These are phyloP conservation scores for Oostethus manadensis DNA, from an alignment of 2,113 vertebrate species.

Conservation along the genomic window DNA sequence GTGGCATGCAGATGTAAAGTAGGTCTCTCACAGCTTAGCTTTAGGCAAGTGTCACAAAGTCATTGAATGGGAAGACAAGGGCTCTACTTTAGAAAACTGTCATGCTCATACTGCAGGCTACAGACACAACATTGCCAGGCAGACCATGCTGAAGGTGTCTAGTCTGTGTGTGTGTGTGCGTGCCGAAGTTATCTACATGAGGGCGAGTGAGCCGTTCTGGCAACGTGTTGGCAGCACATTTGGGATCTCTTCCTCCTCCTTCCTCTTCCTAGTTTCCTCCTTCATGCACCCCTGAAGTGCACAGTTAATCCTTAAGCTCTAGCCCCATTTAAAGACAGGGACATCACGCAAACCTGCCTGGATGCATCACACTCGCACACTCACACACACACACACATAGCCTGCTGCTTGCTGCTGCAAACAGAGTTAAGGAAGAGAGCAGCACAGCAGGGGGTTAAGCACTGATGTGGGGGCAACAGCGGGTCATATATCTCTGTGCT, in stretches of 20 bases:
- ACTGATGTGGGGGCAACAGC: slow-evolving; percentile 28
- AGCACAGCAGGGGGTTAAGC: slow-evolving; percentile 46
- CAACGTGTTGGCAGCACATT: slow-evolving; percentile 56
- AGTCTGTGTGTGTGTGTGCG: slow-evolving; percentile 10
- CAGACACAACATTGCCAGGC: slow-evolving; percentile 16
- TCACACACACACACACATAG: slow-evolving; percentile 26
- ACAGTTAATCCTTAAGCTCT: slow-evolving; percentile 61
- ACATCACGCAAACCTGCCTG: slow-evolving; percentile 61
- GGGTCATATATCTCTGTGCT: slow-evolving; percentile 20
- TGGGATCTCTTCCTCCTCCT: slow-evolving; percentile 39
- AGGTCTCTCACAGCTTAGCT: slow-evolving; percentile 20
- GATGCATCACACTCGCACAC: slow-evolving; percentile 32
- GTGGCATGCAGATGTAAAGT: slow-evolving; percentile 26
- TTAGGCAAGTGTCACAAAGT: slow-evolving; percentile 16
- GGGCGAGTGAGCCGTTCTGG: slow-evolving; percentile 23
- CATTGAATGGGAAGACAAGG: slow-evolving; percentile 26
- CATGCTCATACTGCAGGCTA: slow-evolving; percentile 32
- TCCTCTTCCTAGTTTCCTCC: slow-evolving; percentile 23
- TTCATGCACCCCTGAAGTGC: slow-evolving; percentile 60
- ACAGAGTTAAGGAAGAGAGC: slow-evolving; percentile 28
- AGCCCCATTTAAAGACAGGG: slow-evolving; percentile 50
- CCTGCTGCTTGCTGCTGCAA: slow-evolving; percentile 21
- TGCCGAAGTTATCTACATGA: slow-evolving; percentile 43
- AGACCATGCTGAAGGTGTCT: slow-evolving; percentile 13
- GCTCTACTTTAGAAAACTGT: slow-evolving; percentile 40